phyloP scores from a whole-genome alignment of 2,113 vertebrate genomes.

The Eleginops maclovinus region DNA sequence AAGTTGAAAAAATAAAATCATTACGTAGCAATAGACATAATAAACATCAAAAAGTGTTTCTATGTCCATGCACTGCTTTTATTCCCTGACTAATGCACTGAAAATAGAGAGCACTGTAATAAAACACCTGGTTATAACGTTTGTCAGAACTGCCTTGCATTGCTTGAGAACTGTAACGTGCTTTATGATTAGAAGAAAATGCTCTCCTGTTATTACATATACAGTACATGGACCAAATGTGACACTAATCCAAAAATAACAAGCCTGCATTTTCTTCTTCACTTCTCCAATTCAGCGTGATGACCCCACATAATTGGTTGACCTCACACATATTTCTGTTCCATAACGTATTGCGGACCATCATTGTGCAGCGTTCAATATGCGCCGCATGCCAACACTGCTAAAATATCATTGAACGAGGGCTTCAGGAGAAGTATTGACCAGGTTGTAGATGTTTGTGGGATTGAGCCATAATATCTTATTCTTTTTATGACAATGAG shows the following conservation, averaged over 20 bases:
- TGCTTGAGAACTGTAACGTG: constrained; percentile 55
- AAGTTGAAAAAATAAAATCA: constrained; percentile 11
- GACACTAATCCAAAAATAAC: constrained; percentile 82
- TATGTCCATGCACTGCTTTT: constrained; percentile 3
- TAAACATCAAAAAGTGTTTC: background rate
- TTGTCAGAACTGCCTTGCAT: constrained; percentile 41
- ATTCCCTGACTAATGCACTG: constrained; percentile 65
- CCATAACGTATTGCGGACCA: constrained; percentile 26
- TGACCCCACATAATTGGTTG: constrained; percentile 65
- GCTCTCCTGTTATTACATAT: constrained; percentile 45
- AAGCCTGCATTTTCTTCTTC: constrained; percentile 67
- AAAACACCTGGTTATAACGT: constrained; percentile 20
- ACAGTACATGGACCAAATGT: constrained; percentile 54
- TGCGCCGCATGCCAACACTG: constrained; percentile 6
- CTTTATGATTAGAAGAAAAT: constrained; percentile 63
- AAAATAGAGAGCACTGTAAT: constrained; percentile 59
- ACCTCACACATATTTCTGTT: constrained; percentile 50
- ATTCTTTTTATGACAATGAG: constrained; percentile 46
- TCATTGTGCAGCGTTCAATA: constrained; percentile 16
- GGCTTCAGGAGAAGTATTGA: constrained; percentile 32
- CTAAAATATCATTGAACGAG: constrained; percentile 9
- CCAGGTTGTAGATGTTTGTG: constrained; percentile 19
- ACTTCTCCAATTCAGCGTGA: constrained; percentile 45
- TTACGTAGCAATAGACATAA: background rate
- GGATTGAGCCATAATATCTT: constrained; percentile 30